Percentiles rank a stretch among this genome's conserved stretches.
phyloP scores from a whole-genome alignment of 2,113 vertebrate species.

The Chamaetylas fuelleborni region DNA sequence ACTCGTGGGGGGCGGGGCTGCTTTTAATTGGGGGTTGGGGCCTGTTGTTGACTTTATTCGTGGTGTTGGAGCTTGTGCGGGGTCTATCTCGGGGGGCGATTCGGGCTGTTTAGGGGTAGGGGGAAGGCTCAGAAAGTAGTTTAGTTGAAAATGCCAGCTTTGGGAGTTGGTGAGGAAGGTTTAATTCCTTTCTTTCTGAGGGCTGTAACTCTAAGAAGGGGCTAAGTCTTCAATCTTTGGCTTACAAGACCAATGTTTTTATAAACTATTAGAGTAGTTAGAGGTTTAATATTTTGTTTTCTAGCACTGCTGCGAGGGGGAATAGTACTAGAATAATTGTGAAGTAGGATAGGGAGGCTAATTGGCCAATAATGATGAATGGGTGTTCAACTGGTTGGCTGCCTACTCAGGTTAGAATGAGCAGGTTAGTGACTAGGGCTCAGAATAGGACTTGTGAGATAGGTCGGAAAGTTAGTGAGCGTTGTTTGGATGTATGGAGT shows the following conservation, averaged over 20 bases:
- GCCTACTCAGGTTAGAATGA: neutral
- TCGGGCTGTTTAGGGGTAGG: no score
- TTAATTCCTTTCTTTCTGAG: no score
- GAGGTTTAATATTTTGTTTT: neutral
- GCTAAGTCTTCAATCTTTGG: neutral
- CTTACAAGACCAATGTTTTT: neutral
- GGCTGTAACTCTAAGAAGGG: no score
- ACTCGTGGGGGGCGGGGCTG: no score
- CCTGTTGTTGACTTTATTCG: no score
- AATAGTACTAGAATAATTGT: neutral
- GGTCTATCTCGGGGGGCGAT: no score
- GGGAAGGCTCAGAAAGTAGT: neutral
- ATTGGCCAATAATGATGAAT: neutral
- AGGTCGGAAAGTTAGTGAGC: neutral
- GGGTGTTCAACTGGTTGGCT: neutral
- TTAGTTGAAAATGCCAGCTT: neutral
- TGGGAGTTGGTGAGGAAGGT: neutral
- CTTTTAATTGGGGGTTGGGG: no score
- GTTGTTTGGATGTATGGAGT: neutral
- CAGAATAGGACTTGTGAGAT: neutral
- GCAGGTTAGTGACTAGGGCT: neutral
- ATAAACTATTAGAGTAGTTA: neutral
- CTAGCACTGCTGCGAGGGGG: neutral
- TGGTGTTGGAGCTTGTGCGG: no score
- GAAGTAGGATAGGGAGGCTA: neutral